These are phyloP conservation scores for Lophius piscatorius DNA, from an alignment of 2,113 vertebrate genomes.

Conservation along the genomic window DNA sequence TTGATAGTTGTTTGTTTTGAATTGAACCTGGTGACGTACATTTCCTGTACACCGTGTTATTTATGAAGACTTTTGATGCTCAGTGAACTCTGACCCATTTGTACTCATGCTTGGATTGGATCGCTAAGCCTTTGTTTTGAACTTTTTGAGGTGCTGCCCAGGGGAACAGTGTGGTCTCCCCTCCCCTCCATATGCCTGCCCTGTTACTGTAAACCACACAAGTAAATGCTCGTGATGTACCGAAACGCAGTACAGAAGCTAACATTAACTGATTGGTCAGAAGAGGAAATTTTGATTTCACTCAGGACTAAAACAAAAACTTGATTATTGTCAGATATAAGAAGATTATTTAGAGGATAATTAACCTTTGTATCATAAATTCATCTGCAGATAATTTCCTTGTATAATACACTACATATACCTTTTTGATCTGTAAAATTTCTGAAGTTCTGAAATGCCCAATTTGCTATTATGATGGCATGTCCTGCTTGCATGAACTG, in stretches of 20 bases:
- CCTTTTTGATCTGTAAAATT: too few species aligned
- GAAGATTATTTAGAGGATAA: too few species aligned
- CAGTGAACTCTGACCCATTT: conserved; percentile 66
- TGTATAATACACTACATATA: too few species aligned
- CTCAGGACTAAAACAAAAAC: too few species aligned
- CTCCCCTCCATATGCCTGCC: too few species aligned
- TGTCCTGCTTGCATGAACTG: too few species aligned
- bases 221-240: conserved; percentile 54
- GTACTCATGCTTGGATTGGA: conserved; percentile 48
- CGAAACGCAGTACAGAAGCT: conserved; percentile 36
- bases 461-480: too few species aligned
- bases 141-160: conserved; percentile 30
- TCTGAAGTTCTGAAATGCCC: too few species aligned
- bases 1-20: conserved; percentile 23
- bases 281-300: too few species aligned
- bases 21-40: conserved; percentile 7
- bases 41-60: conserved; percentile 33
- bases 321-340: conserved; percentile 2
- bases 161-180: conserved; percentile 13
- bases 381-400: too few species aligned
- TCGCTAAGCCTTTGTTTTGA: conserved; percentile 75
- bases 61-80: conserved; percentile 48
- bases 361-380: too few species aligned
- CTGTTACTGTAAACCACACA: too few species aligned
- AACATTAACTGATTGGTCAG: conserved; percentile 31